Percentiles rank a stretch among this genome's conserved stretches.
Conservation (phyloP, 2,797 vertebrate genomes). For the Hyperoplus immaculatus region DNA sequence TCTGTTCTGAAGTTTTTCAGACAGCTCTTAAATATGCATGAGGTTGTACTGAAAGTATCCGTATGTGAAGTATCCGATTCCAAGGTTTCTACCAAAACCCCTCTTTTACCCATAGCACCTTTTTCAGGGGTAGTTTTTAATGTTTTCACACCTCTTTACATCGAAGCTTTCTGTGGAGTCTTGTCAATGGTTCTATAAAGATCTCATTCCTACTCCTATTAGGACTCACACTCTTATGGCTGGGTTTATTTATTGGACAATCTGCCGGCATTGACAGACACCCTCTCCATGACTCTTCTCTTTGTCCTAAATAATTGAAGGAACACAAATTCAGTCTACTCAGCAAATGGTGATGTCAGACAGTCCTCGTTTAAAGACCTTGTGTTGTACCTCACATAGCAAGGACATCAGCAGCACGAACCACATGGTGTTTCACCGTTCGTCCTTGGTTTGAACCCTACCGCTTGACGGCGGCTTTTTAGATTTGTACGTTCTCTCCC, state of each 20-base stretch:
- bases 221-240: neutral
- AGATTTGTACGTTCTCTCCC: conserved; percentile 6
- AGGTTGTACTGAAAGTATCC: neutral
- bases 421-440: neutral
- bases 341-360: conserved; percentile 42
- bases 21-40: conserved; percentile 38
- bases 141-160: neutral
- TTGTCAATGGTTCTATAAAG: neutral
- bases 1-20: conserved; percentile 26
- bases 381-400: conserved; percentile 5
- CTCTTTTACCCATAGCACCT: too few species aligned
- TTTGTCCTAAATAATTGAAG: conserved; percentile 54
- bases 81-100: neutral
- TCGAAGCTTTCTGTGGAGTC: neutral
- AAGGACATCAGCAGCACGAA: conserved; percentile 10
- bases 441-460: conserved; percentile 19
- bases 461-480: conserved; percentile 13
- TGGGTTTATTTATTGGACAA: neutral
- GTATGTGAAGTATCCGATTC: conserved; percentile 2
- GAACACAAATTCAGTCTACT: conserved; percentile 30
- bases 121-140: neutral
- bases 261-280: neutral
- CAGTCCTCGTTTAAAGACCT: conserved; percentile 27
- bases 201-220: neutral
- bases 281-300: conserved; percentile 11